Conservation (phyloP, 1,140 invertebrate species). For the Hylaeus anthracinus region DNA sequence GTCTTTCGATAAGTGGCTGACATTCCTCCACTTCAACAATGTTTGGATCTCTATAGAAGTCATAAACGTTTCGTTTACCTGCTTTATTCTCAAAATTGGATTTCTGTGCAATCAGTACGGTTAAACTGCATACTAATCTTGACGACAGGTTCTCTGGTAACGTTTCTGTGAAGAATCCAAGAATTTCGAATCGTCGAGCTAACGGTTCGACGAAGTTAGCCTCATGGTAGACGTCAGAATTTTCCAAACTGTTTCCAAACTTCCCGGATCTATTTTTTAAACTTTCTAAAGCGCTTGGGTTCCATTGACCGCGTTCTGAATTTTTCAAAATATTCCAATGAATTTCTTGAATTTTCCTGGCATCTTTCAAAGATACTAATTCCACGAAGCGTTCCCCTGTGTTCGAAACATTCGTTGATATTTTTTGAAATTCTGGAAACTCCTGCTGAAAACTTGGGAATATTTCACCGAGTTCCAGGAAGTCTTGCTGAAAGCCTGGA, state of each 20-base stretch:
- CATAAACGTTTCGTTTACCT: conserved; percentile 75
- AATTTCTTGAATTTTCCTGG: conserved; percentile 82
- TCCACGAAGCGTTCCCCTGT: conserved; percentile 45
- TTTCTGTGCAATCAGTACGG: conserved; percentile 70
- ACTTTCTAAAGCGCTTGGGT: background rate
- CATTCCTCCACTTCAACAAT: conserved; percentile 89
- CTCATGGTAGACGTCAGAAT: conserved; percentile 40
- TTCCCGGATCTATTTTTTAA: background rate
- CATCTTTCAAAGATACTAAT: conserved; percentile 82
- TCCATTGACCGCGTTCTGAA: background rate
- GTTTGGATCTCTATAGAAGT: conserved; percentile 95
- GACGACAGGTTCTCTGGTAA: conserved; percentile 81
- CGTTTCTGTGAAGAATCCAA: conserved; percentile 80
- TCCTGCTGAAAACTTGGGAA: conserved; percentile 89
- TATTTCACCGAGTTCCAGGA: conserved; percentile 86
- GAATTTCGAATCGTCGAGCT: conserved; percentile 83
- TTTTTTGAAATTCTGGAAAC: conserved; percentile 75
- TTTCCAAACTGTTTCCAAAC: background rate
- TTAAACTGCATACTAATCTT: conserved; percentile 82
- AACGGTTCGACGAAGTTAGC: conserved; percentile 82
- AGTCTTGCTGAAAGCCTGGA: conserved; percentile 85
- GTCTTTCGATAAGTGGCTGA: conserved; percentile 84
- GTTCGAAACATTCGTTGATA: conserved; percentile 81
- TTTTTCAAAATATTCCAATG: conserved; percentile 83
- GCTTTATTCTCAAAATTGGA: background rate